Base-by-base conservation (phyloP, 2,113 vertebrate genomes). In the Alaudala cheleensis region DNA sequence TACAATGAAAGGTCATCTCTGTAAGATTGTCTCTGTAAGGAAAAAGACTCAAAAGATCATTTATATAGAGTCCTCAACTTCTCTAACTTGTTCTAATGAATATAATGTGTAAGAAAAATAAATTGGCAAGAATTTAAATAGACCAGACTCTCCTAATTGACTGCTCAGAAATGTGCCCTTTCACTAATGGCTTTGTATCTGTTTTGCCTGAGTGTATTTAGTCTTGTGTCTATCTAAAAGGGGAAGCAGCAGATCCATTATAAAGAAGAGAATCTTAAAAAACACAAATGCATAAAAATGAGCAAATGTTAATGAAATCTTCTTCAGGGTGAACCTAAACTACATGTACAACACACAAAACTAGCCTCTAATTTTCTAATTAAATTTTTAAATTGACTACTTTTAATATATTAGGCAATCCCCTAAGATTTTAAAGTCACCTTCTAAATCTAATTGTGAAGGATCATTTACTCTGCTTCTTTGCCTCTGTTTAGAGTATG, bases 341-440 rank as follows among this genome's bases (percentile, higher is more conserved):
- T 81, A 67, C 44, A 67, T 0, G 3, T 54, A 29, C 22, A 61
- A 54, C n/a, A 77, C 33, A 66, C 25, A 62, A 88, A 95, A 72
- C 19, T 16, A 94, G 31, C n/a, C 21, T 90, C 42, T 83, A 58
- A 12, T 7, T 86, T 57, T 58, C 45, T 93, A 94, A 97, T 84
- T 96, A 90, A 84, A 8, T 76, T 87, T 89, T 93, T 81, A 9
- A 93, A 89, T 64, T 49, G 54, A 61, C 69, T 91, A 31, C 24
- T 65, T 88, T 94, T 88, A 91, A 88, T 89, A 42, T 57, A 92
- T 78, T 87, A 47, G 31, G 19, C 42, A 95, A 81, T 95, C 73
- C 73, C 49, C 42, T 69, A 77, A 84, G 81, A 90, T 77, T 96
- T 88, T 93, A 72, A 96, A 92, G 80, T 96, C 86, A 95, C 85